Evolutionary conservation across 1,140 invertebrate genomes (phyloP).

Genomic region (Globodera ellingtonae): DNA sequence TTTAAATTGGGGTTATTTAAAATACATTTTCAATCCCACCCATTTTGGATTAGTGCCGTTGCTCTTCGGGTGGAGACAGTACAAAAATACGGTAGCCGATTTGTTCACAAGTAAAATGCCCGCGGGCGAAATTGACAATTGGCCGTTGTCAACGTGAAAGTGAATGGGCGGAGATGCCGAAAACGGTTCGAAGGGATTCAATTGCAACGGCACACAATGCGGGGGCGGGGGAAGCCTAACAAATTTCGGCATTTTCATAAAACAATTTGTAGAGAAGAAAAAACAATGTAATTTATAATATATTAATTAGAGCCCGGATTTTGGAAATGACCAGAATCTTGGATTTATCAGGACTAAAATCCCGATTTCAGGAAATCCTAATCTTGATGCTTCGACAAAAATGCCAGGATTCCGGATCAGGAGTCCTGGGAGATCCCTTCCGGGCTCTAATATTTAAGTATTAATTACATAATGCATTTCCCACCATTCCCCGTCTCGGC

Average conservation of each 20-base stretch:
- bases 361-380: too few relatives aligned
- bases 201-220: constrained; percentile 45
- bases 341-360: too few relatives aligned
- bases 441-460: too few relatives aligned
- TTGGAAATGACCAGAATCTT: too few relatives aligned
- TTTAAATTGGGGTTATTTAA: not conserved
- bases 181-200: constrained; percentile 10
- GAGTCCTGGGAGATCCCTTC: too few relatives aligned
- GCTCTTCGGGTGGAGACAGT: constrained; percentile 42
- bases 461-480: too few relatives aligned
- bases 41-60: constrained; percentile 29
- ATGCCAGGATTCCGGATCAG: too few relatives aligned
- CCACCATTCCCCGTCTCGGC: constrained; percentile 45
- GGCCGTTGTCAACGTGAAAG: constrained; percentile 40
- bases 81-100: constrained; percentile 47
- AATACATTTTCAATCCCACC: constrained; percentile 22
- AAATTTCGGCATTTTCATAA: not conserved
- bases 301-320: too few relatives aligned
- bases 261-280: too few relatives aligned
- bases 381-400: too few relatives aligned
- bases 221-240: constrained; percentile 29
- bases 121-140: constrained; percentile 37
- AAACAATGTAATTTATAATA: too few relatives aligned
- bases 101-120: constrained; percentile 45
- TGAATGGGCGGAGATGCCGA: constrained; percentile 40